Conservation (phyloP, 1,140 invertebrate genomes). For the Lerema accius region DNA sequence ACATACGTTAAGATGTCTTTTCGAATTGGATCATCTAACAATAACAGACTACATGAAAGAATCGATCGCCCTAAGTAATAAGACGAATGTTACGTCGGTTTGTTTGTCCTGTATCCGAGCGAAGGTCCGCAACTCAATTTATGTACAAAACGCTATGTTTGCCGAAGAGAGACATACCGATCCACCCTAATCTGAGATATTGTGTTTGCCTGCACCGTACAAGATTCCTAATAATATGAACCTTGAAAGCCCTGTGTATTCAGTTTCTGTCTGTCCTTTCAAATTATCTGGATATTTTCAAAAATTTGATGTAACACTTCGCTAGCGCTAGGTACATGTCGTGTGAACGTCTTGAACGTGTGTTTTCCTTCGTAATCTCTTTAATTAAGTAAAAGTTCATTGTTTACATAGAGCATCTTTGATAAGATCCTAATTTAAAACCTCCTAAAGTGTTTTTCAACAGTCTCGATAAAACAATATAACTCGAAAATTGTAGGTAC, state of each 20-base stretch:
- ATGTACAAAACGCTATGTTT: constrained; percentile 60
- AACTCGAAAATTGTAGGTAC: no score
- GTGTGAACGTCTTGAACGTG: no score
- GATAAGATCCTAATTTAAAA: no score
- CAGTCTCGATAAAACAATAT: no score
- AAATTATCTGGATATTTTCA: no score
- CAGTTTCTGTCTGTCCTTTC: constrained; percentile 15
- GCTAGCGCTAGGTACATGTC: no score
- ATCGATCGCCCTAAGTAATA: constrained; percentile 52
- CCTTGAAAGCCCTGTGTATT: constrained; percentile 39
- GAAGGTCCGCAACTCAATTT: constrained; percentile 48
- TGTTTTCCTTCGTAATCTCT: no score
- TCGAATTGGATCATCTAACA: constrained; percentile 21
- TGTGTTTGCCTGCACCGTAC: constrained; percentile 55
- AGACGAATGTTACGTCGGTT: constrained; percentile 38
- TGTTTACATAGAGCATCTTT: no score
- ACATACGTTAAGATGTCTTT: constrained; percentile 11
- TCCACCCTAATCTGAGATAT: constrained; percentile 64
- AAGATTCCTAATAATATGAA: constrained; percentile 53
- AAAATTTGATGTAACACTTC: no score
- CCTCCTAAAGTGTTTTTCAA: no score
- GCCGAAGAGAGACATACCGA: constrained; percentile 42
- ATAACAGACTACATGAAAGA: constrained; percentile 28
- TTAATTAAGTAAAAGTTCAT: no score
- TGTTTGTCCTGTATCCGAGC: constrained; percentile 55